These are phyloP conservation scores for Mallateleia sp. DNA, from an alignment of 2,888 invertebrate genomes.

Conservation along the genomic window DNA sequence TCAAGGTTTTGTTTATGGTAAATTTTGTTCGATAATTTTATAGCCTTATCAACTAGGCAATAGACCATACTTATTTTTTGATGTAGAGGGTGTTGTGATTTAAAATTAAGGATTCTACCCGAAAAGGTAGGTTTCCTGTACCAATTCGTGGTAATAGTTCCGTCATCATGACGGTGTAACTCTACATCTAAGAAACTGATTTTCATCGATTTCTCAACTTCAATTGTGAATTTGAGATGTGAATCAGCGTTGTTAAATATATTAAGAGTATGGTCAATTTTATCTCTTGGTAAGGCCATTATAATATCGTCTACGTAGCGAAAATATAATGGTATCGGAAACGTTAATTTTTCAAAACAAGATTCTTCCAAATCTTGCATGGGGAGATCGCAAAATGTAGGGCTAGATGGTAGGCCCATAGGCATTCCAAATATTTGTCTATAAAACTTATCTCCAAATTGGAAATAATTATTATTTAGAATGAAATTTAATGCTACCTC, in stretches of 20 bases:
- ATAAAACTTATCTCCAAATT: not conserved
- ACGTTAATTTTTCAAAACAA: conserved; percentile 5
- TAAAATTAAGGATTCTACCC: conserved; percentile 29
- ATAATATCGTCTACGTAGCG: conserved; percentile 56
- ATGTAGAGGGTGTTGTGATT: conserved; percentile 30
- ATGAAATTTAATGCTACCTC: not conserved
- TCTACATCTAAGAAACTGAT: not conserved
- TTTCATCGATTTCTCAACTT: not conserved
- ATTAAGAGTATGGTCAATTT: conserved; percentile 15
- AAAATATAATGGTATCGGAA: conserved; percentile 19
- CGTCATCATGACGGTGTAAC: not conserved
- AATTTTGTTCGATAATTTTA: too few relatives aligned
- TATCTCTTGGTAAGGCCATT: conserved; percentile 20
- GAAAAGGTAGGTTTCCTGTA: conserved; percentile 39
- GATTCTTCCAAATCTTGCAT: conserved; percentile 17
- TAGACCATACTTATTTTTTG: not conserved
- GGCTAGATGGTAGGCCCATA: not conserved
- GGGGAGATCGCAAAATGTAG: not conserved
- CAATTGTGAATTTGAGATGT: conserved; percentile 41
- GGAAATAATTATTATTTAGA: not conserved
- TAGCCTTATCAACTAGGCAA: too few relatives aligned
- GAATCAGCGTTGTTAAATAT: conserved; percentile 31
- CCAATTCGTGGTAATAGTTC: conserved; percentile 9
- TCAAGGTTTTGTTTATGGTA: not conserved
- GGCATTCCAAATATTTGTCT: conserved; percentile 20